A percentile compares a stretch with the other conserved stretches of the same genome.
phyloP scores from a whole-genome alignment of 2,797 vertebrate species.

The Trematomus bernacchii region DNA sequence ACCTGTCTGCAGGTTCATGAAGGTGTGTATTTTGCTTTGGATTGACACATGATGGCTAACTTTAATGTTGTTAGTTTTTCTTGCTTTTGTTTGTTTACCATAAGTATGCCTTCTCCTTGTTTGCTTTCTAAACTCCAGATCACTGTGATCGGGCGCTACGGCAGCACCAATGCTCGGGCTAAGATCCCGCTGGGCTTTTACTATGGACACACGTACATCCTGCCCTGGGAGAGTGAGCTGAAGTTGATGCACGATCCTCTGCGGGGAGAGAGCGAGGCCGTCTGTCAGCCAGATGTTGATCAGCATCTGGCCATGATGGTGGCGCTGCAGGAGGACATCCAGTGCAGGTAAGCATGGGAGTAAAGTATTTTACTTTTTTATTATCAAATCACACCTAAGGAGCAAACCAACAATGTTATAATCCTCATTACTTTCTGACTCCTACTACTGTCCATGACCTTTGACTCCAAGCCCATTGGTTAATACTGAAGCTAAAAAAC shows the following conservation, averaged over 20 bases:
- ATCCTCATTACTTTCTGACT: not conserved
- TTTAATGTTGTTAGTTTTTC: not conserved
- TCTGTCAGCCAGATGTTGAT: slow-evolving; percentile 94
- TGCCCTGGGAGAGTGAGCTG: slow-evolving; percentile 97
- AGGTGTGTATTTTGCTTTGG: slow-evolving; percentile 85
- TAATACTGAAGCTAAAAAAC: not conserved
- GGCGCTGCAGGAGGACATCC: slow-evolving; percentile 97
- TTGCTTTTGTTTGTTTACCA: not conserved
- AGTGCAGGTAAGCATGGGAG: slow-evolving; percentile 90
- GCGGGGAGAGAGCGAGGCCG: slow-evolving; percentile 92
- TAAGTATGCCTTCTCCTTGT: not conserved
- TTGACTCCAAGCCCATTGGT: no score
- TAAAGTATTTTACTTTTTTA: not conserved
- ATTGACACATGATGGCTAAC: not conserved
- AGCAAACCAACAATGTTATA: not conserved
- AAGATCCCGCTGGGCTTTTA: slow-evolving; percentile 99
- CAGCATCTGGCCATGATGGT: slow-evolving; percentile 99
- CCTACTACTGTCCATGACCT: not conserved
- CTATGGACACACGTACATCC: slow-evolving; percentile 98
- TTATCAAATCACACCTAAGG: not conserved
- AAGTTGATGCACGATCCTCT: slow-evolving; percentile 97
- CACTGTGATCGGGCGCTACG: slow-evolving; percentile 98
- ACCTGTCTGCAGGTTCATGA: slow-evolving; percentile 99
- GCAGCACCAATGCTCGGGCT: slow-evolving; percentile 98
- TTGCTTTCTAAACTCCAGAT: slow-evolving; percentile 85